Conservation (phyloP, 2,797 vertebrate genomes). For the Galago senegalensis region DNA sequence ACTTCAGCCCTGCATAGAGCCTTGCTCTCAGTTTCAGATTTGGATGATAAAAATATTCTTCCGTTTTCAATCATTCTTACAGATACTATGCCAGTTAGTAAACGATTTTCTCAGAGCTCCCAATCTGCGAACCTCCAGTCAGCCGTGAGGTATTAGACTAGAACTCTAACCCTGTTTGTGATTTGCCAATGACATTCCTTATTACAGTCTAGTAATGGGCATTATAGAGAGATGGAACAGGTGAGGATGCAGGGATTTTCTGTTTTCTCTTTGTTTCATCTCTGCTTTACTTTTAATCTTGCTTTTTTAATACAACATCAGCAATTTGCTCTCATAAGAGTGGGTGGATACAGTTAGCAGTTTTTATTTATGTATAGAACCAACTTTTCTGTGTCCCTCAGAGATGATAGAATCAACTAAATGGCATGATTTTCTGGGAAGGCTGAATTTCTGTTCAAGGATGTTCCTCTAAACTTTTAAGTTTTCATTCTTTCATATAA, state of each 20-base stretch:
- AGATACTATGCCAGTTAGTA: background rate
- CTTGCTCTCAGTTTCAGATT: background rate
- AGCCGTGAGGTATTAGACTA: background rate
- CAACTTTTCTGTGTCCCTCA: background rate
- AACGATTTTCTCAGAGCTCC: background rate
- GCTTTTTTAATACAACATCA: background rate
- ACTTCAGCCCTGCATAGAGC: background rate
- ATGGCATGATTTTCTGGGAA: too few relatives aligned
- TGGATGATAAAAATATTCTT: background rate
- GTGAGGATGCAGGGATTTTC: background rate
- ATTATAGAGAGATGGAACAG: background rate
- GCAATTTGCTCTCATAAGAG: too few relatives aligned
- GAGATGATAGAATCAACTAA: background rate
- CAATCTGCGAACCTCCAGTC: background rate
- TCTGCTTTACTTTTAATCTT: background rate
- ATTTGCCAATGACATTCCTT: background rate
- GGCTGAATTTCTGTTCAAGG: background rate
- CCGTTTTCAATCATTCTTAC: background rate
- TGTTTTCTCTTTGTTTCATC: background rate
- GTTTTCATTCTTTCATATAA: background rate
- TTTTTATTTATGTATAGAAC: background rate
- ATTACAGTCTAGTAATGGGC: background rate
- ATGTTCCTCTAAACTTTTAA: background rate
- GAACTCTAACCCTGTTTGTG: background rate
- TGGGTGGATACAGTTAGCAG: background rate